Evolutionary conservation across 2,888 invertebrate genomes (phyloP), one percentile per base, ranked within the genome.

Genomic region (Limnephilus lunatus): DNA sequence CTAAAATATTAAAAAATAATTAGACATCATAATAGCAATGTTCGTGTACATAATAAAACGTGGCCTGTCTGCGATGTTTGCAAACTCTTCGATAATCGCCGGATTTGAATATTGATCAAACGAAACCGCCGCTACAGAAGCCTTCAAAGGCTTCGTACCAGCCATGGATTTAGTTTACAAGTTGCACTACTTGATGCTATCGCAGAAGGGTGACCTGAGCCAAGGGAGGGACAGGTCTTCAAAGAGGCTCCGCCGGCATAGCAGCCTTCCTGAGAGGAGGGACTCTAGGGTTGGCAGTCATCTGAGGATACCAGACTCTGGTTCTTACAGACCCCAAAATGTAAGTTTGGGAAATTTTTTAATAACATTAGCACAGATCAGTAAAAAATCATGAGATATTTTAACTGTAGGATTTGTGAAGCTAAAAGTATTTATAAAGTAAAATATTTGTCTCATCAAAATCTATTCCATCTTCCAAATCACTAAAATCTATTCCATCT

Each of bases 121-220:
- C 68, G 68, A 25, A 25, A n/a, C 68, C 68, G 25, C 53, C 25
- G 53, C 53, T 25, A 68, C 15, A 68, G 53, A 68, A 68, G 68
- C 68, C 68, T 68, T 68, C 9, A n/a, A 68, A 68, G 68, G 68
- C 68, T 68, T 68, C 68, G 68, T 25, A 68, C 25, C 25, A 68
- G 83, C 25, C 30, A 96, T 96, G 96, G 96, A 96, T 95, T 94
- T 96, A 94, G 96, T 96, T 92, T 96, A 96, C 94, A 95, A 96
- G 81, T 94, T 96, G 94, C 96, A 96, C 94, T 96, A 96, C 94
- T 94, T 96, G 93, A 96, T 96, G 94, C 94, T 96, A 81, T 95
- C 96, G 2, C 96, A 96, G 94, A 96, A 96, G 94, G 96, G 96
- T 35, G 96, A 96, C 94, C 94, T 96, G 93, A 96, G 96, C 1